Evolutionary conservation across 2,113 vertebrate species (phyloP).

Genomic region (Capricornis sumatraensis): DNA sequence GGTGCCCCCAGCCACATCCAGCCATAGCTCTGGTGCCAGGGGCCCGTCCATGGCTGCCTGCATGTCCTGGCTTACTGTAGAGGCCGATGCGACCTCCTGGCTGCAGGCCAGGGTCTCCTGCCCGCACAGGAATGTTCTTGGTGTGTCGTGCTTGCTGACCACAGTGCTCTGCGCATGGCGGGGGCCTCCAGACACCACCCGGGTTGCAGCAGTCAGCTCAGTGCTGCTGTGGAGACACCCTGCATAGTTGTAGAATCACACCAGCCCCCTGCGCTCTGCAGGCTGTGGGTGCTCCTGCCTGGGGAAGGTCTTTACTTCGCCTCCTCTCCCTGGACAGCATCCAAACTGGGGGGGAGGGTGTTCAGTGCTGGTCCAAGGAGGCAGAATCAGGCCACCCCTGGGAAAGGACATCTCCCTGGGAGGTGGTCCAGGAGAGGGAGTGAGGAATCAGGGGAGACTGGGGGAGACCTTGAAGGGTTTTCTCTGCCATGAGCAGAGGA

Average conservation of each 20-base stretch:
- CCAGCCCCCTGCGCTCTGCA: neutral
- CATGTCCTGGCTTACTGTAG: fast-evolving
- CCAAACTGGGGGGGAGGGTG: constrained; percentile 55
- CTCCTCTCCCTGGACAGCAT: constrained; percentile 52
- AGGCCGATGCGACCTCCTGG: fast-evolving
- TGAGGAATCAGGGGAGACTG: fast-evolving
- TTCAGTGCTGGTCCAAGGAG: constrained; percentile 57
- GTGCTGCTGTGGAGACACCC: fast-evolving
- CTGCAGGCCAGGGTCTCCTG: neutral
- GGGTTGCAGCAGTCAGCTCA: neutral
- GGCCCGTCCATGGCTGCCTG: fast-evolving
- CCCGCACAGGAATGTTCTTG: neutral
- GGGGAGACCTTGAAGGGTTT: neutral
- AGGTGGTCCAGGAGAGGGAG: fast-evolving
- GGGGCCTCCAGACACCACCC: constrained; percentile 64
- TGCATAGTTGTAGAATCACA: fast-evolving
- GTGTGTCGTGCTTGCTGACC: neutral
- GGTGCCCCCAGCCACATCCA: fast-evolving
- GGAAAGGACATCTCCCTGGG: neutral
- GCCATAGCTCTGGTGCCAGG: neutral
- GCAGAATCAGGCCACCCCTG: constrained; percentile 32
- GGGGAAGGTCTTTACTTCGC: constrained; percentile 55
- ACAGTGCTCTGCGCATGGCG: constrained; percentile 45
- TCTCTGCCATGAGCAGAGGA: neutral
- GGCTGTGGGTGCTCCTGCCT: constrained; percentile 59